Base-by-base conservation (phyloP, 2,888 invertebrate genomes). In the Ormyrus labotus region DNA sequence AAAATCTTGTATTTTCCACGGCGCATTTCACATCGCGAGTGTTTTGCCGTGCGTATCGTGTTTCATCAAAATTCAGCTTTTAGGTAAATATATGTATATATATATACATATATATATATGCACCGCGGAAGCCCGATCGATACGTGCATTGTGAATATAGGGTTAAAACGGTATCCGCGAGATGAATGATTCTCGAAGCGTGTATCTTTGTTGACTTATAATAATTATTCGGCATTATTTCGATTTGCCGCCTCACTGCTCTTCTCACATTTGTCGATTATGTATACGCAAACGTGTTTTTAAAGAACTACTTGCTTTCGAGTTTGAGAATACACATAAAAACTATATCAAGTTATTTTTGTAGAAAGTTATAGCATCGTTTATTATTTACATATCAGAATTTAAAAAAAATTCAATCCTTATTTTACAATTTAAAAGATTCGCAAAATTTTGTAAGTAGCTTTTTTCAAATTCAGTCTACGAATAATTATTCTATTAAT, bases 121-220 rank as follows among this genome's bases (percentile, higher is more conserved):
- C 34, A 34, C 34, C 4, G 7, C 34, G 50, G 6, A 34, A 34
- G 55, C 13, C 11, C 69, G 76, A 69, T 76, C 76, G 55, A 76
- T 76, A 70, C 63, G 1, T 11, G 10, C 60, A n/a, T 8, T 4
- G 7, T 67, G 51, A 75, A 68, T 34, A 34, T 75, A 68, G 75
- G 67, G 63, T 55, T 76, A 69, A 51, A 76, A 76, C 34, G 57
- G 51, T 47, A 50, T 69, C 63, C 45, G 8, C 1, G 9, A 76
- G 55, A 69, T 69, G 69, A 69, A 76, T 64, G 77, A 70, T 70
- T 63, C 34, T 69, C 7, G 47, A 19, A 69, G 69, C 48, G 69
- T 48, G 60, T 57, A n/a, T 61, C 53, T 69, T 63, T 69, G 63
- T 69, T 57, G 34, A 9, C 55, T 53, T 55, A 55, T 61, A 55